Evolutionary conservation across 2,113 vertebrate genomes (phyloP).

Genomic region (Apus apus): DNA sequence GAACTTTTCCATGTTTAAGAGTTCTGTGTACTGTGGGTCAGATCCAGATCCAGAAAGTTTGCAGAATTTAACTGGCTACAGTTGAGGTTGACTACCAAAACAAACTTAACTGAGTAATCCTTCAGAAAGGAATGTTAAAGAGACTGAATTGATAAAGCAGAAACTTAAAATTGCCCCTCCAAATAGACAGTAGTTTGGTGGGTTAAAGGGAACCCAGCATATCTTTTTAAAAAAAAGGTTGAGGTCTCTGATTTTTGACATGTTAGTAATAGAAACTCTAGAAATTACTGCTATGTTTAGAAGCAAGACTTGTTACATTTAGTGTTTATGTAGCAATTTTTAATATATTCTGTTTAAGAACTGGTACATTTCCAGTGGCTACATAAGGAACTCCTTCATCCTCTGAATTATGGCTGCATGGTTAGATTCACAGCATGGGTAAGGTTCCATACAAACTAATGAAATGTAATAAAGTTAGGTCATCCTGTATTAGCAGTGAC

Average conservation of each 20-base stretch:
- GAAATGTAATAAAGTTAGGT: background rate
- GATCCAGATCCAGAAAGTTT: background rate
- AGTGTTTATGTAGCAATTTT: background rate
- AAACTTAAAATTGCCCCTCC: background rate
- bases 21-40: background rate
- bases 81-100: background rate
- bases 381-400: background rate
- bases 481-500: background rate
- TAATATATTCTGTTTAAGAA: background rate
- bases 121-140: background rate
- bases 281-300: background rate
- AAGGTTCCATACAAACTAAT: background rate
- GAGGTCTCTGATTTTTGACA: background rate
- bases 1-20: background rate
- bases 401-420: background rate
- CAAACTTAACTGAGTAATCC: background rate
- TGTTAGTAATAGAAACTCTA: background rate
- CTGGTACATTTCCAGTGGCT: background rate
- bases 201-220: fast-evolving
- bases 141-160: background rate
- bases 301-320: background rate
- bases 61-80: background rate
- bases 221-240: background rate
- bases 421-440: background rate
- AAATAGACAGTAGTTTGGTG: background rate